A percentile compares a stretch with the other conserved stretches of the same genome.
Evolutionary conservation across 2,888 invertebrate genomes (phyloP).

Genomic region (Zygothrica quintamaculata): DNA sequence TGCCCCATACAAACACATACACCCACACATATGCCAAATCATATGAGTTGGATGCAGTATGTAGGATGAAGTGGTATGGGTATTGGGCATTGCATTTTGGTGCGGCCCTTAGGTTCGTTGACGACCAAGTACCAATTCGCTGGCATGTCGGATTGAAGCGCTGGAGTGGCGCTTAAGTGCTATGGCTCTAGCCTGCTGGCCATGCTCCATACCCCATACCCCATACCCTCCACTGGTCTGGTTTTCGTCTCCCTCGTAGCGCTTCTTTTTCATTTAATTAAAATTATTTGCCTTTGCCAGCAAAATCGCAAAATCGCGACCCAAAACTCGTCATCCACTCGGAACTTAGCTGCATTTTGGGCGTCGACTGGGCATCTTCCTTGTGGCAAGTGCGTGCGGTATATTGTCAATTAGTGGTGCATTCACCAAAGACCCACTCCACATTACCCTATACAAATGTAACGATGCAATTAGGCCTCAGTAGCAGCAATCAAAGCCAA

Average conservation of each 20-base stretch:
- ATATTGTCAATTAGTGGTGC: conserved; percentile 72
- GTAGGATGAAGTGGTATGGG: background rate
- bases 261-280: conserved; percentile 78
- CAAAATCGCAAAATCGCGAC: conserved; percentile 37
- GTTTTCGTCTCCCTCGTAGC: conserved; percentile 43
- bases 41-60: background rate
- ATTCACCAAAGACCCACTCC: background rate
- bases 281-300: conserved; percentile 72
- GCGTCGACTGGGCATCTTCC: conserved; percentile 35
- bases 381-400: conserved; percentile 62
- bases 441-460: conserved; percentile 55
- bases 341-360: conserved; percentile 62
- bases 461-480: conserved; percentile 64
- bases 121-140: conserved; percentile 75
- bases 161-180: conserved; percentile 76
- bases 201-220: conserved; percentile 8
- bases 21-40: conserved; percentile 23
- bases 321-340: conserved; percentile 44
- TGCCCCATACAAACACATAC: conserved; percentile 21
- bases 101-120: conserved; percentile 72
- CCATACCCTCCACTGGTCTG: no score
- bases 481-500: conserved; percentile 53
- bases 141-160: conserved; percentile 70
- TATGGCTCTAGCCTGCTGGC: conserved; percentile 39
- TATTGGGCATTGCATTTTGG: conserved; percentile 65